phyloP scores from a whole-genome alignment of 2,797 vertebrate species.

The Brotogeris chrysoptera region DNA sequence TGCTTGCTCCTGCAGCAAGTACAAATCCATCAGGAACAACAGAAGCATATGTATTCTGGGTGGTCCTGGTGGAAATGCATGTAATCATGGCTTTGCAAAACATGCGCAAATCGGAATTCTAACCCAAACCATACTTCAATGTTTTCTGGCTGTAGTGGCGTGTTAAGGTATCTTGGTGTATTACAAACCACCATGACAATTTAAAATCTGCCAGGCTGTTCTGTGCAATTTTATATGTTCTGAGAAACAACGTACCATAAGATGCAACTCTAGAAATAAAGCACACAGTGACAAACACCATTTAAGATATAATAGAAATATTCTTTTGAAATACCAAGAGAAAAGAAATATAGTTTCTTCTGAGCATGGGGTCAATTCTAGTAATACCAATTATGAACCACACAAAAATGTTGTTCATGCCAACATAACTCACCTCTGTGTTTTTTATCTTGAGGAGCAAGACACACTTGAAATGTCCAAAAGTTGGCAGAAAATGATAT shows the following conservation, averaged over 20 bases:
- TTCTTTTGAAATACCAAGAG: not conserved
- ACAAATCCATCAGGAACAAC: not conserved
- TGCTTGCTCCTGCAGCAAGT: not conserved
- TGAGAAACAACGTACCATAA: not conserved
- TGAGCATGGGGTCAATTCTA: not conserved
- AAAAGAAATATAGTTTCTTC: not conserved
- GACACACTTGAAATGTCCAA: not conserved
- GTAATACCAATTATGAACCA: not conserved
- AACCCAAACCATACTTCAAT: not conserved
- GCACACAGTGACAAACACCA: not conserved
- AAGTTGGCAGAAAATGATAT: not conserved
- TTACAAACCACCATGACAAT: not conserved
- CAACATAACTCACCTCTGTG: not conserved
- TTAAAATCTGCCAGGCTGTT: not conserved
- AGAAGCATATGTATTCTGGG: not conserved
- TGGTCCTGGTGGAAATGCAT: not conserved
- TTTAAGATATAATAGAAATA: not conserved
- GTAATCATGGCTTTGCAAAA: not conserved
- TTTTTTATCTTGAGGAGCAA: not conserved
- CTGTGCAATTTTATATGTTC: not conserved
- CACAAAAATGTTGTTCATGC: not conserved
- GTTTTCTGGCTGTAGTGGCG: not conserved
- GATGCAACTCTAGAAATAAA: not conserved
- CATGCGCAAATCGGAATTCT: not conserved
- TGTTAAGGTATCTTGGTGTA: not conserved